These are phyloP conservation scores for Cyprinodon diabolis DNA, from an alignment of 2,797 vertebrate species.

Conservation along the genomic window DNA sequence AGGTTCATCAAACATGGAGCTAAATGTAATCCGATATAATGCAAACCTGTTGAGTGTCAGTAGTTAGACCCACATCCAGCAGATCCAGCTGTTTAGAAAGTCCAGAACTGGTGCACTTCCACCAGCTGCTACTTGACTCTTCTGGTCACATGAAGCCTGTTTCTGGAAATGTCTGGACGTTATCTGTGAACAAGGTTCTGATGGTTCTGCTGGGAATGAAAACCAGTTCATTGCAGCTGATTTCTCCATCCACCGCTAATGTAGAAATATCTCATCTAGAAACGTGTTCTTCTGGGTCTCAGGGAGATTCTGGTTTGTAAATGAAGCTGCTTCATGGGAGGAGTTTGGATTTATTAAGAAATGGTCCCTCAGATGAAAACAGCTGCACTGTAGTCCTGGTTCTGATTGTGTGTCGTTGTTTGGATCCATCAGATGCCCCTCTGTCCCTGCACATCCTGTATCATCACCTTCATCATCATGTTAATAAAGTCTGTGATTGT, in stretches of 20 bases:
- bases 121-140: neutral
- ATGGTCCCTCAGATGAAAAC: conserved; percentile 37
- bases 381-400: conserved; percentile 13
- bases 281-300: neutral
- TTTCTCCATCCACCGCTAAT: neutral
- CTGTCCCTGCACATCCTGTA: too few species aligned
- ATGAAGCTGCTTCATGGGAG: conserved; percentile 9
- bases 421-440: too few species aligned
- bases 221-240: neutral
- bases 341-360: neutral
- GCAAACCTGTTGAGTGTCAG: neutral
- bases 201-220: neutral
- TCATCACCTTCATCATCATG: too few species aligned
- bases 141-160: neutral
- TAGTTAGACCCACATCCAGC: neutral
- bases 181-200: neutral
- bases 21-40: too few species aligned
- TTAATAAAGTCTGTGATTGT: too few species aligned
- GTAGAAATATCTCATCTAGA: neutral
- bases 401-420: conserved; percentile 11
- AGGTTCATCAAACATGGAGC: too few species aligned
- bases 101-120: neutral
- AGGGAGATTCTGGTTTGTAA: neutral
- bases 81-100: neutral
- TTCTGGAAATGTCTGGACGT: neutral